Base-by-base conservation (phyloP, 2,888 invertebrate species). In the Andrena camellia region DNA sequence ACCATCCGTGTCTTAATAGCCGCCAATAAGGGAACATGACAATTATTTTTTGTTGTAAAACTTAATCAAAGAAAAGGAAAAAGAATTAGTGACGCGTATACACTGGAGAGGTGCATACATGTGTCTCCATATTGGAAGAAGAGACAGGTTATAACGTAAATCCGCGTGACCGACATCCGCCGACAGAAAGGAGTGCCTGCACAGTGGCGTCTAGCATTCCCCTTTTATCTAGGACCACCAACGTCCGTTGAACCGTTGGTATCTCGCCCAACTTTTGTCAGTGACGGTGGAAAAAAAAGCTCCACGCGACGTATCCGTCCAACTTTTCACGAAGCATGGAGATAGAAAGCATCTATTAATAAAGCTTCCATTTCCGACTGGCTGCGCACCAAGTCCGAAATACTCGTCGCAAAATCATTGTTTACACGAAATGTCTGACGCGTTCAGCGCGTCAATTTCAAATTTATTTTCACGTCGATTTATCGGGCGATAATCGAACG, bases 161-260 rank as follows among this genome's bases (percentile, higher is more conserved):
- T 92, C 88, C 92, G 88, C 90, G 89, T 91, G 92, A 91, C 90
- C 92, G 90, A 92, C 88, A 92, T 91, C 89, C 89, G 87, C 82
- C 85, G 77, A 69, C 68, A 87, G 81, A 81, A 88, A 89, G 88
- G 88, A 88, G 89, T 88, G 90, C 80, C 88, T 78, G 79, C 72
- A 76, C 57, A 77, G 67, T 76, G 86, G 87, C 85, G 85, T 87
- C 90, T 89, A 89, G 79, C 85, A 89, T 90, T 86, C 78, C 78
- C 84, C 75, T 78, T 89, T 89, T 88, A 89, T 91, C 88, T 86
- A 90, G 86, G 87, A 88, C 86, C 83, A 62, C 54, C 62, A 86
- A 57, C 87, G 91, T 91, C 89, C 92, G 79, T 91, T 91, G 91
- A 91, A 92, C 91, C 83, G 84, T 68, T 60, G 54, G 57, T 77